Conservation (phyloP, 2,113 vertebrate genomes). For the Micronycteris hirsuta region DNA sequence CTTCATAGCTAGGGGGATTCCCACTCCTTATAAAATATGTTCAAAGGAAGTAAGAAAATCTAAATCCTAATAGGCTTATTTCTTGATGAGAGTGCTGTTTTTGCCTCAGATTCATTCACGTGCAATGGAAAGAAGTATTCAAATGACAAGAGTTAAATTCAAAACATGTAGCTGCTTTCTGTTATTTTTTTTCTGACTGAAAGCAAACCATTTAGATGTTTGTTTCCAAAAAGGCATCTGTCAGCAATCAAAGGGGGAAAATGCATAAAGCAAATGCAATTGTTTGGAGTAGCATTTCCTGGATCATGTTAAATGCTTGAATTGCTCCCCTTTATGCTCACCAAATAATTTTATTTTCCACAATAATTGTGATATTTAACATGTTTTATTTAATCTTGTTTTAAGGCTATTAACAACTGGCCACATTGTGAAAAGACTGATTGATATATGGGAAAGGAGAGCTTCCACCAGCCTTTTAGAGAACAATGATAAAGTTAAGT, state of each 20-base stretch:
- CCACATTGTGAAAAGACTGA: constrained; percentile 79
- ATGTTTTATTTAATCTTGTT: constrained; percentile 87
- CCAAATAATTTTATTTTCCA: constrained; percentile 90
- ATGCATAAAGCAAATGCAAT: constrained; percentile 90
- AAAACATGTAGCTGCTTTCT: constrained; percentile 83
- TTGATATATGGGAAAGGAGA: constrained; percentile 72
- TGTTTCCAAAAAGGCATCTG: constrained; percentile 93
- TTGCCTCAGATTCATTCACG: constrained; percentile 72
- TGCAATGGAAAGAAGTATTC: constrained; percentile 77
- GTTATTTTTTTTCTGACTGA: constrained; percentile 80
- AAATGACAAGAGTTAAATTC: constrained; percentile 86
- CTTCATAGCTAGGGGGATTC: not conserved
- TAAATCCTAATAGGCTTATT: constrained; percentile 41
- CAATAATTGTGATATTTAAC: constrained; percentile 89
- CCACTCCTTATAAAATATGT: not conserved
- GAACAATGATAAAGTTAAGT: constrained; percentile 80
- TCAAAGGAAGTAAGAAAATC: not conserved
- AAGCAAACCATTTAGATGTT: constrained; percentile 87
- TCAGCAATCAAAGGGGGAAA: constrained; percentile 89
- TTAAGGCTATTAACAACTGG: constrained; percentile 85
- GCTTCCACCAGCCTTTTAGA: constrained; percentile 72
- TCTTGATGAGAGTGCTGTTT: constrained; percentile 71
- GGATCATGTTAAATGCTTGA: constrained; percentile 89
- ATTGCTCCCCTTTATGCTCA: constrained; percentile 88
- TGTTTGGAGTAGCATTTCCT: constrained; percentile 91